These are phyloP conservation scores for Drymonia ruficornis DNA, from an alignment of 2,888 invertebrate genomes.

Conservation along the genomic window DNA sequence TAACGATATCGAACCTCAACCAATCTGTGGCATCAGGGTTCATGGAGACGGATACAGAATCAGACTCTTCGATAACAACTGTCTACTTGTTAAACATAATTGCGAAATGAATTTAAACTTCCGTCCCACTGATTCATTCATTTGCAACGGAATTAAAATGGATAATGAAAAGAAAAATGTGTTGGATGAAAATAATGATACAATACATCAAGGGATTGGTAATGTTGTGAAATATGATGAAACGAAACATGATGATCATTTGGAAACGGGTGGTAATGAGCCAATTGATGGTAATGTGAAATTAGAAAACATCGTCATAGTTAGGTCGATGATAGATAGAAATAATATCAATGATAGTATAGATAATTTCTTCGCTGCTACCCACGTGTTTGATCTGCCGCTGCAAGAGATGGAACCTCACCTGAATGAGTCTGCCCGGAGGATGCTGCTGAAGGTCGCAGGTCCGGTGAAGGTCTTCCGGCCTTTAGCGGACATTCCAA, in stretches of 20 bases:
- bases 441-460: constrained; percentile 48
- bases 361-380: constrained; percentile 66
- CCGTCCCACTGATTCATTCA: constrained; percentile 47
- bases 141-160: constrained; percentile 41
- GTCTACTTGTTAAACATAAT: constrained; percentile 56
- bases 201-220: not conserved
- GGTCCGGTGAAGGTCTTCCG: constrained; percentile 60
- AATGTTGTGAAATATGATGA: constrained; percentile 4
- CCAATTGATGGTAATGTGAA: constrained; percentile 9
- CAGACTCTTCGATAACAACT: constrained; percentile 57
- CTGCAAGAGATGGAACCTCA: constrained; percentile 45
- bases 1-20: constrained; percentile 6
- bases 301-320: constrained; percentile 51
- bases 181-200: constrained; percentile 11
- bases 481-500: constrained; percentile 58
- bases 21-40: constrained; percentile 57
- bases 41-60: constrained; percentile 59
- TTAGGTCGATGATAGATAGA: constrained; percentile 49
- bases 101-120: constrained; percentile 52
- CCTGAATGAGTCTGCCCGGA: constrained; percentile 48
- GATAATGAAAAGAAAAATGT: constrained; percentile 10
- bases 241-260: constrained; percentile 6
- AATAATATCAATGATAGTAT: constrained; percentile 60
- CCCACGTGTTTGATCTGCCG: constrained; percentile 64
- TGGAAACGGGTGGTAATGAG: constrained; percentile 14